Evolutionary conservation across 1,140 invertebrate genomes (phyloP), one percentile per base, ranked within the genome.

Genomic region (Trachymyrmex cornetzi): DNA sequence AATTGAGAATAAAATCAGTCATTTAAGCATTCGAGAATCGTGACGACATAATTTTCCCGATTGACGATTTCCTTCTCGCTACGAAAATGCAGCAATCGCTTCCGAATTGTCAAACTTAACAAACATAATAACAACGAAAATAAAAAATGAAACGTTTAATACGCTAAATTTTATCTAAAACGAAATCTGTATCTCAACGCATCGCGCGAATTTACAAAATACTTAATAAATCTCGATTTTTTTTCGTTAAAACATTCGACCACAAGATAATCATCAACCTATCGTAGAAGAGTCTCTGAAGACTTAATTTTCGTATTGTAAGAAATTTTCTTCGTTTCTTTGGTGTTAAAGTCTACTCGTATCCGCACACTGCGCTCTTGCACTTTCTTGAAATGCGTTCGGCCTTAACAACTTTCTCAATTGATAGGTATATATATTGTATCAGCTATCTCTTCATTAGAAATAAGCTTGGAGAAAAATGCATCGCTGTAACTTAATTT

Each of bases 321-420:
- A 72, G 71, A 59, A 89, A 87, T 77, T 86, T 22, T 34, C 38
- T 77, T 84, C 66, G 16, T 67, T 66, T 67, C 22, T 69, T 89
- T 90, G 89, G 77, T 89, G 88, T 90, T 90, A 38, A 67, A 44
- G 69, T 89, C 77, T 50, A 86, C 53, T 86, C 55, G 53, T 80
- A 81, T 85, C 12, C 72, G 59, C 30, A 50, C 71, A 81, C 24
- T 71, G 61, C 69, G n/a, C 12, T 75, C 69, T 55, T 77, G 82
- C 75, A 90, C 75, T 87, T 87, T 80, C 88, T 81, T 64, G 53
- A 53, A 16, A 12, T 87, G 80, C 69, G 67, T 87, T 69, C 88
- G 64, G 80, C 61, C 82, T 85, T 66, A 55, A 67, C 53, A 30
- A 50, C 12, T 30, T n/a, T 75, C 24, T 14, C 50, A 9, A 57